phyloP scores from a whole-genome alignment of 2,113 vertebrate genomes.

The Dasypus novemcinctus region DNA sequence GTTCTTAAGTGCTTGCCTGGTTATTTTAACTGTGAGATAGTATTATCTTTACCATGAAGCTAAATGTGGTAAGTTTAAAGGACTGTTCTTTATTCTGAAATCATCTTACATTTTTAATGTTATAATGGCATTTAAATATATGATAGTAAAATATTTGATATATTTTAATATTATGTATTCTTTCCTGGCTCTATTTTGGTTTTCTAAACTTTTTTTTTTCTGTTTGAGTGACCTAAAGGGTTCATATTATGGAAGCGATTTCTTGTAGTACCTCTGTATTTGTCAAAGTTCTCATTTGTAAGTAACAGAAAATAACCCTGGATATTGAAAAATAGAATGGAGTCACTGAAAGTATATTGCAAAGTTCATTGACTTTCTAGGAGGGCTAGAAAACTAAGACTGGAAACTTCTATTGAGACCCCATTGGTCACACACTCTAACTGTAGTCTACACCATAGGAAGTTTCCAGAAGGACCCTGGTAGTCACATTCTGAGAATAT shows the following conservation, averaged over 20 bases:
- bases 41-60: not conserved
- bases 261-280: not conserved
- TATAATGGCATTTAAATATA: not conserved
- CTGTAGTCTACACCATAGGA: not conserved
- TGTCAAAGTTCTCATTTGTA: constrained; percentile 8
- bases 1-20: not conserved
- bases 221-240: not conserved
- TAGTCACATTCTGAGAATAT: constrained; percentile 18
- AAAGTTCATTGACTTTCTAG: not conserved
- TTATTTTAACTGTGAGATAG: not conserved
- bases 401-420: not conserved
- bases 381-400: not conserved
- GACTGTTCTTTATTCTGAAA: not conserved
- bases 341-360: not conserved
- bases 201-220: not conserved
- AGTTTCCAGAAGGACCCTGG: constrained; percentile 7
- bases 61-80: not conserved
- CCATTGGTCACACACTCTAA: not conserved
- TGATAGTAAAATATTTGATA: not conserved
- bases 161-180: not conserved
- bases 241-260: not conserved
- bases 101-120: not conserved
- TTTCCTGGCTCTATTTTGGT: not conserved
- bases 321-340: constrained; percentile 7
- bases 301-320: constrained; percentile 18